phyloP scores from a whole-genome alignment of 2,888 invertebrate species.

The Hermaeophaga mercurialis region DNA sequence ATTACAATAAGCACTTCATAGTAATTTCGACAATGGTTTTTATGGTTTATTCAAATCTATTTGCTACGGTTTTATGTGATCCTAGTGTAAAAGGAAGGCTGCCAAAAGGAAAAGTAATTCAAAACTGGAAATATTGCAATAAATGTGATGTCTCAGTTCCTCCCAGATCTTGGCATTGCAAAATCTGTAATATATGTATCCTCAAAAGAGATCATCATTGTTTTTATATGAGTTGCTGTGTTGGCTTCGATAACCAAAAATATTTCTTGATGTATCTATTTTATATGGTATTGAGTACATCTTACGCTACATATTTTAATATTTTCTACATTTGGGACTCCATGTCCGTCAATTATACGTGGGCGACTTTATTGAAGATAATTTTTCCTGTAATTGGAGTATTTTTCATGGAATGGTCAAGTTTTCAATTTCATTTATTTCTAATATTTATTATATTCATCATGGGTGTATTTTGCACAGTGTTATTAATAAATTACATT shows the following conservation, averaged over 20 bases:
- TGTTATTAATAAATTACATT: conserved; percentile 72
- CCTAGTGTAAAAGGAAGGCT: conserved; percentile 71
- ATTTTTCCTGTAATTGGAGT: conserved; percentile 76
- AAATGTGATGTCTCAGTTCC: conserved; percentile 76
- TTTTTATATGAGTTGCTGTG: conserved; percentile 84
- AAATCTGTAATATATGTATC: conserved; percentile 81
- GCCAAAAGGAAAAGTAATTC: conserved; percentile 57
- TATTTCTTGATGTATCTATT: conserved; percentile 81
- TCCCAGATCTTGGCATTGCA: conserved; percentile 91
- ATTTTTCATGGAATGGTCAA: conserved; percentile 69
- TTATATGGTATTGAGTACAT: conserved; percentile 73
- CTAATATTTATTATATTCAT: conserved; percentile 72
- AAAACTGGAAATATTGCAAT: conserved; percentile 79
- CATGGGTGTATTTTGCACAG: conserved; percentile 70
- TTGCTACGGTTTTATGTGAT: conserved; percentile 76
- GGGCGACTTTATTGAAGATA: conserved; percentile 67
- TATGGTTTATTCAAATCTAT: conserved; percentile 79
- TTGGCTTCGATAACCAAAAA: conserved; percentile 85
- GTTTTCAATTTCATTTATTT: conserved; percentile 70
- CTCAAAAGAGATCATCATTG: conserved; percentile 89
- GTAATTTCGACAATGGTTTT: conserved; percentile 72
- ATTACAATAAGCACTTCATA: conserved; percentile 65
- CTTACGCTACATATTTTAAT: conserved; percentile 75
- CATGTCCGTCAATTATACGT: conserved; percentile 62
- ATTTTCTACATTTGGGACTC: conserved; percentile 68